These are phyloP conservation scores for Parasteatoda lunata DNA, from an alignment of 2,888 invertebrate genomes.

Conservation along the genomic window DNA sequence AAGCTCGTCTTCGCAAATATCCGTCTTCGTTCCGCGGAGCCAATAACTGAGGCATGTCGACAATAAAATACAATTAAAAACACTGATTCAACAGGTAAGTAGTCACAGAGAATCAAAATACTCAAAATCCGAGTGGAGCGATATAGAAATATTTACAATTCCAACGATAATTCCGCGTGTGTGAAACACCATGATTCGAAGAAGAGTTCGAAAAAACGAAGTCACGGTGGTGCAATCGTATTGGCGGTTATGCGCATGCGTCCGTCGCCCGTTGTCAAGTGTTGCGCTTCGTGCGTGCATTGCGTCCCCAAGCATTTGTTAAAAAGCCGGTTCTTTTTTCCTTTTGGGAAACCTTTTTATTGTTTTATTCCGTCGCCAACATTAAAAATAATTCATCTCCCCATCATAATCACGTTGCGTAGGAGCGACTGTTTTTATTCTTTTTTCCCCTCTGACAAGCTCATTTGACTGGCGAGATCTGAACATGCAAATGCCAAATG, in stretches of 20 bases:
- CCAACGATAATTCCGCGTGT: background rate
- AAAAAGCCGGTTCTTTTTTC: conserved; percentile 17
- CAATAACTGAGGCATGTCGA: conserved; percentile 47
- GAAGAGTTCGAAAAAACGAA: background rate
- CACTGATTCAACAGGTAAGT: no score
- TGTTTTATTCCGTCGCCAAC: background rate
- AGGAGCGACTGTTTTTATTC: conserved; percentile 13
- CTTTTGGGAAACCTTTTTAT: conserved; percentile 2
- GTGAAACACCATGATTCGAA: background rate
- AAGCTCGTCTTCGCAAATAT: conserved; percentile 18
- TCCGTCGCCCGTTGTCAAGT: conserved; percentile 31
- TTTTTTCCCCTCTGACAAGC: background rate
- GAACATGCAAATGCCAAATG: conserved; percentile 45
- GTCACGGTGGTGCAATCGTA: background rate
- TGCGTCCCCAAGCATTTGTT: conserved; percentile 18
- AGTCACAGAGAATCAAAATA: background rate
- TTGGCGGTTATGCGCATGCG: conserved; percentile 35
- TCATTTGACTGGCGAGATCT: conserved; percentile 2
- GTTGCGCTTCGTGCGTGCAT: conserved; percentile 38
- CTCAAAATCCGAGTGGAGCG: background rate
- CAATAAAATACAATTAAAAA: background rate
- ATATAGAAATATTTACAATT: background rate
- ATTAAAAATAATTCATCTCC: background rate
- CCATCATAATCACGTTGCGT: conserved; percentile 17
- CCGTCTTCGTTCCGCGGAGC: conserved; percentile 29